phyloP scores from a whole-genome alignment of 2,113 vertebrate genomes.

The Eurypyga helias region DNA sequence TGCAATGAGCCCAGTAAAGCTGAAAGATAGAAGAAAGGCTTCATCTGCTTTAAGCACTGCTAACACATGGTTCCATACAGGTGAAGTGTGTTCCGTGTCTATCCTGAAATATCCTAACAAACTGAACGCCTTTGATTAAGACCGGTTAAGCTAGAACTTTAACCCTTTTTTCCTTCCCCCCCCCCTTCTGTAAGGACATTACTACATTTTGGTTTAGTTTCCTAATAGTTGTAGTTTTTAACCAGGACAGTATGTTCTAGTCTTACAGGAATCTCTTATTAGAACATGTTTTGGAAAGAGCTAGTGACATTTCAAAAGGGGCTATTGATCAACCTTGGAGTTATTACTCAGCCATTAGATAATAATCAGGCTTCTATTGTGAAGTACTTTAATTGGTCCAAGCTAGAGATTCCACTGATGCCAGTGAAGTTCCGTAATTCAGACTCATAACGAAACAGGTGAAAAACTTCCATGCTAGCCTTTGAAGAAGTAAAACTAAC shows the following conservation, averaged over 20 bases:
- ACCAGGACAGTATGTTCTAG: neutral
- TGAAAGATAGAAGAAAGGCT: neutral
- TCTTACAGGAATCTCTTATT: neutral
- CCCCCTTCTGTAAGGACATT: neutral
- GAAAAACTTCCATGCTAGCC: neutral
- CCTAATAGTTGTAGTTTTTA: neutral
- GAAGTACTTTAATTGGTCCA: neutral
- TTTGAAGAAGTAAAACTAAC: neutral
- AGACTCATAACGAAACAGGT: neutral
- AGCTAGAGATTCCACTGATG: neutral
- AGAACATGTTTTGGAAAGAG: neutral
- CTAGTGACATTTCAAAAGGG: neutral
- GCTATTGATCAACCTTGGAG: neutral
- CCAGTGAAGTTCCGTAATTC: neutral
- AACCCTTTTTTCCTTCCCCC: neutral
- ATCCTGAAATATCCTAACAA: neutral
- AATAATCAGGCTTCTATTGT: neutral
- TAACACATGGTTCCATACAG: accelerated
- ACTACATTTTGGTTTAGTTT: neutral
- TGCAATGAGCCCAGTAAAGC: neutral
- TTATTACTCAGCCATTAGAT: neutral
- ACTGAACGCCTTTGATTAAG: neutral
- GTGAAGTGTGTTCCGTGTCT: neutral
- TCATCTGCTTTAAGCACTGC: neutral
- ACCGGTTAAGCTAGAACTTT: neutral